These are phyloP conservation scores for chimpanzee (Pan troglodytes) DNA, from an alignment of 2,113 vertebrate genomes.

Conservation along the genomic window NHGRI_mPanTro3-v2.1_pri NC_072409.2:61444001-61444500, in stretches of 20 bases:
- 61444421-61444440: not conserved
- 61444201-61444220: not conserved
- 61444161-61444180: not conserved
- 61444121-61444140: not conserved
- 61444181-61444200: not conserved
- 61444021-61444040: not conserved
- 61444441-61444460: not conserved
- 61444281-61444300: not conserved
- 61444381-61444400: not conserved
- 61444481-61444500: not conserved
- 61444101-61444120: not conserved
- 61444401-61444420: not conserved
- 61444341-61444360: not conserved
- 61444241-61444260: not conserved
- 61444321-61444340: conserved; percentile 18
- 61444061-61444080: not conserved
- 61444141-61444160: not conserved
- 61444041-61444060: not conserved
- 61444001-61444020: not conserved
- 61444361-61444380: not conserved
- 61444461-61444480: not conserved
- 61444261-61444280: not conserved
- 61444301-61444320: not conserved
- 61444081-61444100: not conserved
- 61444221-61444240: not conserved